Base-by-base conservation (phyloP, 2,113 vertebrate species). In the Mirounga angustirostris region DNA sequence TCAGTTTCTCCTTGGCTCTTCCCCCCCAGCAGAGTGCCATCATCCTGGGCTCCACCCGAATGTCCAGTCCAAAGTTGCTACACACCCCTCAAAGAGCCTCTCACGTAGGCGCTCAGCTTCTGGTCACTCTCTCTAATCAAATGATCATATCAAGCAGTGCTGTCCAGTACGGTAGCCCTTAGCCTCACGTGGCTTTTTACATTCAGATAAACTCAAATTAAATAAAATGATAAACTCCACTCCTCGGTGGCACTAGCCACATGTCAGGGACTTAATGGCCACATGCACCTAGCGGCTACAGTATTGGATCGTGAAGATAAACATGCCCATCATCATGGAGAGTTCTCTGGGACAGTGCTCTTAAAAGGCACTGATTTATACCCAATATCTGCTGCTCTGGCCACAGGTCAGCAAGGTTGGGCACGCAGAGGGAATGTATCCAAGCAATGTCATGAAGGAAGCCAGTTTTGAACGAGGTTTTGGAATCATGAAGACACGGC, bases 311-410 rank as follows among this genome's bases (percentile, higher is more conserved):
- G 24, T 11, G 3, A 28, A 71, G 15, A 56, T 18, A 7, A 33
- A 10, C 18, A 28, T 2, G 10, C 8, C 67, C 8, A 0, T 15
- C 54, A 30, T 15, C 74, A 63, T 14, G 40, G 12, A 58, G 0
- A n/a, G 10, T n/a, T 73, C 26, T 5, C 14, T 0, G 0, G 63
- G 33, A 22, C 46, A 73, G 30, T 2, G 0, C 81, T 19, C 5
- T 4, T 14, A 50, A 12, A 40, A 8, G 54, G 24, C 33, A 76
- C 1, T 22, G 69, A 22, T 5, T 22, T 2, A 43, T 4, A 50
- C 52, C 30, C 40, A 0, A 3, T 1, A 43, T 2, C 3, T 2
- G 6, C 19, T 9, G 2, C 67, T 52, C 46, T 11, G 18, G 71
- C 30, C 69, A 67, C 1, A 67, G 52, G 15, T 58, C 24, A 18